These are phyloP conservation scores for Eulithis testata DNA, from an alignment of 2,888 invertebrate genomes.

Conservation along the genomic window DNA sequence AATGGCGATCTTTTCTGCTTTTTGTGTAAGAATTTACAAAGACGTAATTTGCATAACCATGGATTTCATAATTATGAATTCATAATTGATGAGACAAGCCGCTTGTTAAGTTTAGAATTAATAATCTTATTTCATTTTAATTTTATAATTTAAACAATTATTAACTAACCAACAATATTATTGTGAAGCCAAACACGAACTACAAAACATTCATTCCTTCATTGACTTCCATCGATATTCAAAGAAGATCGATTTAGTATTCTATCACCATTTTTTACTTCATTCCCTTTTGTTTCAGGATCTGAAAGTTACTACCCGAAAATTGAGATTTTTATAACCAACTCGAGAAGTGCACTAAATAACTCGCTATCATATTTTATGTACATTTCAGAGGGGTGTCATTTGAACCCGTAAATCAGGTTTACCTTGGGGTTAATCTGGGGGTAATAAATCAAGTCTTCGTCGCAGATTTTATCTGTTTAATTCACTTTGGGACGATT, in stretches of 20 bases:
- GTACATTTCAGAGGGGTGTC: slow-evolving; percentile 41
- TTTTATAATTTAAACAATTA: too few relatives aligned
- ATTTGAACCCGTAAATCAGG: slow-evolving; percentile 42
- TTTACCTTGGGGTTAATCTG: slow-evolving; percentile 48
- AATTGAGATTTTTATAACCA: slow-evolving; percentile 26
- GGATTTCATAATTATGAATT: neutral
- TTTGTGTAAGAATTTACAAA: neutral
- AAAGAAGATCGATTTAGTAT: neutral
- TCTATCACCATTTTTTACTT: slow-evolving; percentile 13
- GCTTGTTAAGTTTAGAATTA: neutral
- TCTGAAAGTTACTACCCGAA: slow-evolving; percentile 23
- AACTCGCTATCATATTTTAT: slow-evolving; percentile 34
- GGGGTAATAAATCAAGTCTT: slow-evolving; percentile 51
- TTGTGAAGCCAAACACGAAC: too few relatives aligned
- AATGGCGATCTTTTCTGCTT: neutral
- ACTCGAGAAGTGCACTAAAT: slow-evolving; percentile 32
- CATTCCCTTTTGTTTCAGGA: slow-evolving; percentile 3
- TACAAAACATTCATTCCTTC: too few relatives aligned
- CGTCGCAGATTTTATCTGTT: slow-evolving; percentile 57
- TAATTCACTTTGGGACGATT: slow-evolving; percentile 58
- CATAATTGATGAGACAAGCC: slow-evolving; percentile 1
- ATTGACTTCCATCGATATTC: too few relatives aligned
- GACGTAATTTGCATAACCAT: neutral
- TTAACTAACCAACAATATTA: too few relatives aligned
- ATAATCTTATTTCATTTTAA: too few relatives aligned